Percentiles rank a stretch among this genome's conserved stretches.
phyloP scores from a whole-genome alignment of 2,113 vertebrate genomes.

The Brachypodius melanocephalos region DNA sequence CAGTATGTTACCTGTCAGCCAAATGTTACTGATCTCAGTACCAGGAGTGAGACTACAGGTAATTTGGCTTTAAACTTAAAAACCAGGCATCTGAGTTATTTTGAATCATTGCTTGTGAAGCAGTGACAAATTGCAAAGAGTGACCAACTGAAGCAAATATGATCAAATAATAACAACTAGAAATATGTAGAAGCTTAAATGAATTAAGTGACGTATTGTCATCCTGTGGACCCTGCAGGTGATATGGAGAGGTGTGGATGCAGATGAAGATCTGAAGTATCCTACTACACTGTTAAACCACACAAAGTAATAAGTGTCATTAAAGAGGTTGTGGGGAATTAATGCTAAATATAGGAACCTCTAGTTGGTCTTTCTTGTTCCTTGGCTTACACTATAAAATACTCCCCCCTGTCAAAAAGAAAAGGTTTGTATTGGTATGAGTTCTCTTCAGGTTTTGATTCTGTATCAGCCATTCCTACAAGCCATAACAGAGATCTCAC shows the following conservation, averaged over 20 bases:
- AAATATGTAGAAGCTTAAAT: not conserved
- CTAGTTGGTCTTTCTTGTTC: not conserved
- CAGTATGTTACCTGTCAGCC: not conserved
- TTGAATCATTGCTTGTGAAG: not conserved
- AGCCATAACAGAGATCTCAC: not conserved
- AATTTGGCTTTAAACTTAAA: not conserved
- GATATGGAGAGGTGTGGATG: not conserved
- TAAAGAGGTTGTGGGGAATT: not conserved
- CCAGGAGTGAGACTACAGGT: not conserved
- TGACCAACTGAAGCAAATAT: not conserved
- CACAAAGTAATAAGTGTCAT: not conserved
- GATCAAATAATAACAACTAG: not conserved
- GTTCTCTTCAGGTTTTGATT: not conserved
- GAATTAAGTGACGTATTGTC: not conserved
- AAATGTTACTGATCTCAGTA: not conserved
- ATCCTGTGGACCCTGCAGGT: not conserved
- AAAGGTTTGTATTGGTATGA: not conserved
- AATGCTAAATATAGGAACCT: not conserved
- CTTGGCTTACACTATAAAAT: not conserved
- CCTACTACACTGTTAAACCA: not conserved
- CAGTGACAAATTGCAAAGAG: not conserved
- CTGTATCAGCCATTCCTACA: not conserved
- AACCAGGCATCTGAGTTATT: not conserved
- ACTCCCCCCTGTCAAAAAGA: not conserved
- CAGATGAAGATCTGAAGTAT: not conserved